These are phyloP conservation scores for Bombyx huttoni DNA, from an alignment of 2,888 invertebrate species.

Conservation along the genomic window DNA sequence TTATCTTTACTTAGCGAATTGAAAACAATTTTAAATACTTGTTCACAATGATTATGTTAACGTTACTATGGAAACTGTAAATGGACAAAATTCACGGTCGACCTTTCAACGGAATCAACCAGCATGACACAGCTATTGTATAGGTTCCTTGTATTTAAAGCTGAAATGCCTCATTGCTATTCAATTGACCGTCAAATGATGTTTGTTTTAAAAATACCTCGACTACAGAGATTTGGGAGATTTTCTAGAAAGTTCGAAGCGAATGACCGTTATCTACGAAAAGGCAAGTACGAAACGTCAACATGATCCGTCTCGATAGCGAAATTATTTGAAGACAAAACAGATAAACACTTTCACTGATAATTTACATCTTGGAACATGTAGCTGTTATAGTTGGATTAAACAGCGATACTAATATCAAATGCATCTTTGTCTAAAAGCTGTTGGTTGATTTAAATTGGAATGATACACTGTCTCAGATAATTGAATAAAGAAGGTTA, in stretches of 20 bases:
- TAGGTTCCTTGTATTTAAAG: slow-evolving; percentile 19
- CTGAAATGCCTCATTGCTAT: slow-evolving; percentile 31
- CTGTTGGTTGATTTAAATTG: too few species aligned
- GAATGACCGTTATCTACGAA: background rate
- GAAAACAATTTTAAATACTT: too few species aligned
- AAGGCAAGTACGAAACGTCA: background rate
- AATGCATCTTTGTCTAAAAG: too few species aligned
- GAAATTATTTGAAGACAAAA: background rate
- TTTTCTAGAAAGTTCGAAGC: background rate
- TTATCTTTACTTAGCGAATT: too few species aligned
- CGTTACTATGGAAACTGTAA: slow-evolving; percentile 3
- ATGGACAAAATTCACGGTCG: slow-evolving; percentile 11
- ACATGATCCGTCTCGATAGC: background rate
- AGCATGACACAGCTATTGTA: slow-evolving; percentile 29
- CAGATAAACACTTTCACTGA: background rate
- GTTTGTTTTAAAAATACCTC: slow-evolving; percentile 3
- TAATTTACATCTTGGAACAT: too few species aligned
- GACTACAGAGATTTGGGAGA: background rate
- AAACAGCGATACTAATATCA: too few species aligned
- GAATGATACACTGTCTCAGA: too few species aligned
- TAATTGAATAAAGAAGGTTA: too few species aligned
- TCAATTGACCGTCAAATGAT: slow-evolving; percentile 30
- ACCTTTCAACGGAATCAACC: slow-evolving; percentile 24
- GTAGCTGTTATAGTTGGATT: too few species aligned
- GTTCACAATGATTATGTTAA: background rate